These are phyloP conservation scores for Discoglossus pictus DNA, from an alignment of 2,797 vertebrate genomes.

Conservation along the genomic window DNA sequence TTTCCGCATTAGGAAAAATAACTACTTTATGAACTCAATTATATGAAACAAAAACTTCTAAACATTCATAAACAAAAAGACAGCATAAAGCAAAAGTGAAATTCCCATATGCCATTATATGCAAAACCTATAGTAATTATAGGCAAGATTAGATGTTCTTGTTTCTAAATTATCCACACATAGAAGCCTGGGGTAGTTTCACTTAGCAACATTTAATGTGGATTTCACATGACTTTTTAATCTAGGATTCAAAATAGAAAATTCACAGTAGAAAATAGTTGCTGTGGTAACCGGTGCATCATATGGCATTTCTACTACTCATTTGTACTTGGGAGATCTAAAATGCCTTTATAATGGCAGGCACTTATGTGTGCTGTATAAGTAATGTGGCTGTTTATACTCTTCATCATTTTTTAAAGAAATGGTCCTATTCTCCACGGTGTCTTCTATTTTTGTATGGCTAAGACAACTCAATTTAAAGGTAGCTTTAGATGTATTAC, in stretches of 20 bases:
- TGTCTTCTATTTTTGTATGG: not conserved
- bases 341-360: conserved; percentile 34
- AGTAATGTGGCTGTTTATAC: not conserved
- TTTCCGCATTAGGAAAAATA: conserved; percentile 37
- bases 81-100: conserved; percentile 1
- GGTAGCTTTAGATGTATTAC: too few species aligned
- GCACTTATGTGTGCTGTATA: conserved; percentile 6
- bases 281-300: conserved; percentile 56
- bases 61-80: conserved; percentile 30
- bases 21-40: conserved; percentile 18
- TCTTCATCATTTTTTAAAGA: not conserved
- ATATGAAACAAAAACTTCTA: conserved; percentile 18
- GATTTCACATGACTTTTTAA: conserved; percentile 48
- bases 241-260: conserved; percentile 40
- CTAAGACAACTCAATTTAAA: too few species aligned
- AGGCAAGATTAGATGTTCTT: conserved; percentile 33
- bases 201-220: not conserved
- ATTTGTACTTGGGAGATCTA: conserved; percentile 35
- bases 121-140: conserved; percentile 35
- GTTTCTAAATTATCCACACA: conserved; percentile 26
- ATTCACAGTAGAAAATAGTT: conserved; percentile 57
- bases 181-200: conserved; percentile 41
- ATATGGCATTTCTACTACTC: conserved; percentile 23
- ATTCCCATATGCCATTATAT: conserved; percentile 41
- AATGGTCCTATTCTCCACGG: not conserved